These are phyloP conservation scores for Pygathrix nemaeus DNA, from an alignment of 2,113 vertebrate species.

Conservation along the genomic window DNA sequence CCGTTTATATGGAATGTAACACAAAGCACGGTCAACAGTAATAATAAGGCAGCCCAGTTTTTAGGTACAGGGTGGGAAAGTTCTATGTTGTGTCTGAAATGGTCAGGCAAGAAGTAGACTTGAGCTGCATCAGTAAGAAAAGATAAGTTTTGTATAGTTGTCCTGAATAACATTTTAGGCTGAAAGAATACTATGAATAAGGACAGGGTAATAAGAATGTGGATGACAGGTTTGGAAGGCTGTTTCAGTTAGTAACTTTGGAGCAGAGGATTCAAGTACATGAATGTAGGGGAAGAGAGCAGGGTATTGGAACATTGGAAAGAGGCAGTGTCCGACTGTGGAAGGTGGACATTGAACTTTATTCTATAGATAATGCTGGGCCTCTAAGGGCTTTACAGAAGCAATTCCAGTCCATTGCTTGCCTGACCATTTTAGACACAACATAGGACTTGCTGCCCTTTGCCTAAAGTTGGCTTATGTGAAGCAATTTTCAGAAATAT, in stretches of 20 bases:
- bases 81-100: neutral
- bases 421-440: neutral
- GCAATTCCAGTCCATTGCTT: neutral
- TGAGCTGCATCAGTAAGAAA: neutral
- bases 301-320: neutral
- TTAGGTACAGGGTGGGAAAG: neutral
- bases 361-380: neutral
- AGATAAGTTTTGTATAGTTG: neutral
- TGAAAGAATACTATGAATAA: neutral
- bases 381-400: neutral
- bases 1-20: neutral
- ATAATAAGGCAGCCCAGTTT: neutral
- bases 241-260: neutral
- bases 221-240: neutral
- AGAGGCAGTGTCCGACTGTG: neutral
- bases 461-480: neutral
- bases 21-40: neutral
- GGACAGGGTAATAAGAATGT: neutral
- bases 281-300: fast-evolving
- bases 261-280: neutral
- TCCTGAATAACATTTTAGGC: neutral
- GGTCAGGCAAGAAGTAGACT: neutral
- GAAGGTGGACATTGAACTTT: neutral
- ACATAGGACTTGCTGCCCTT: neutral
- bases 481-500: slow-evolving; percentile 2